These are phyloP conservation scores for Drosophila parvula DNA, from an alignment of 1,140 invertebrate species.

Conservation along the genomic window DNA sequence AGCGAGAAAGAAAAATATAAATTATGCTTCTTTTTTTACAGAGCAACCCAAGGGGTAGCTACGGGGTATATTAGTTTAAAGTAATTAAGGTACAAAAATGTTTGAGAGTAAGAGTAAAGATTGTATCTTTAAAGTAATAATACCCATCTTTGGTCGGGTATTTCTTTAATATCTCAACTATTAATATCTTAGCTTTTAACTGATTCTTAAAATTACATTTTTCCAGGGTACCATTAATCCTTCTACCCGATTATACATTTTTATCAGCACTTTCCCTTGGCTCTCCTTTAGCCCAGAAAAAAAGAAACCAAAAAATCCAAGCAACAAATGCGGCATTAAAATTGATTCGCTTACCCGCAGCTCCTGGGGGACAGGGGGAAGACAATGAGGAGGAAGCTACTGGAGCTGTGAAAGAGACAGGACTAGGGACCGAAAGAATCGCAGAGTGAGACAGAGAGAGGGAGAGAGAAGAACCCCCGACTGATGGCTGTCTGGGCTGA, in stretches of 20 bases:
- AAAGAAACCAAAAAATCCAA: constrained; percentile 61
- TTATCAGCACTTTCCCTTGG: constrained; percentile 19
- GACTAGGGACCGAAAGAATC: neutral
- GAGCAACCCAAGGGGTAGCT: neutral
- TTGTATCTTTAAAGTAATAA: neutral
- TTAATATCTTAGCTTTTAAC: neutral
- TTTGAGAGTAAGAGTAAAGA: neutral
- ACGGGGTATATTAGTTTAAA: neutral
- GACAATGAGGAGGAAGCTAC: constrained; percentile 14
- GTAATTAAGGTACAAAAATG: too few relatives aligned
- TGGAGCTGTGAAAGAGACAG: neutral
- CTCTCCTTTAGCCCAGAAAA: constrained; percentile 35
- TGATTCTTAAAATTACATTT: neutral
- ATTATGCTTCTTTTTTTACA: constrained; percentile 25
- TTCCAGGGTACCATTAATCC: neutral
- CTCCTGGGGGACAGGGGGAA: constrained; percentile 1
- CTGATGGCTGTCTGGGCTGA: constrained; percentile 71
- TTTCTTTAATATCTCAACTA: too few relatives aligned
- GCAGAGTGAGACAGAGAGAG: constrained; percentile 6
- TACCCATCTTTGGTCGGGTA: neutral
- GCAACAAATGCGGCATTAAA: constrained; percentile 77
- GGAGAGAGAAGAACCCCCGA: constrained; percentile 24
- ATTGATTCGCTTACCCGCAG: constrained; percentile 71
- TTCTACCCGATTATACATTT: constrained; percentile 1
- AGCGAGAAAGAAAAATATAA: constrained; percentile 39